Evolutionary conservation across 2,113 vertebrate species (phyloP), one percentile per base, ranked within the genome.

Genomic region (Nanorana parkeri): DNA sequence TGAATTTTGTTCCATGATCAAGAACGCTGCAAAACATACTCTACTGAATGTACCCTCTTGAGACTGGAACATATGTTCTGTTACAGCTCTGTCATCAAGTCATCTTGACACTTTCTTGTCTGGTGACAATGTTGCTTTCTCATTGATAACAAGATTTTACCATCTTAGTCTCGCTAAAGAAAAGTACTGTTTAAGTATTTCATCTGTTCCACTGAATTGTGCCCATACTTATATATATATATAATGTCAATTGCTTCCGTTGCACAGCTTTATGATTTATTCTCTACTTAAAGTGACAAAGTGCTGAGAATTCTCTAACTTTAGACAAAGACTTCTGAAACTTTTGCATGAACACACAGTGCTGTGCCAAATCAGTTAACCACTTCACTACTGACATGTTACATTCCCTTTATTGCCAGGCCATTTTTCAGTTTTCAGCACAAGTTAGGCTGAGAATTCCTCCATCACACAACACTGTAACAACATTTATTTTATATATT

Each of bases 1-100:
- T 83, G 80, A 83, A 83, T 83, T 83, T 83, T 83, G 80, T 83
- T 76, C 80, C 72, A 83, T 83, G 80, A 83, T 83, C 80, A 83
- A 83, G 72, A 83, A 75, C 71, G 63, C 64, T 76, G 72, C 72
- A 76, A 83, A 80, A 68, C 80, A 83, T 75, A 76, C 76, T 76
- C 54, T 72, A 68, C 72, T 83, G 72, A 16, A 66, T 47, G 55
- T 76, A 76, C 21, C 54, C 80, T 83, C 80, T 76, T 83, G 80
- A 83, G 80, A 83, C 28, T 60, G 52, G 64, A 83, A 75, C 80
- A 83, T 83, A 83, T 83, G 71, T 83, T 83, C 80, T 76, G 80
- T 65, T 64, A 68, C 64, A 68, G 64, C 63, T 68, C 72, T 83
- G 80, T 83, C 80, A 83, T 83, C 80, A 68, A 75, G 80, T 67